Evolutionary conservation across 2,797 vertebrate genomes (phyloP).

Genomic region (Threskiornis aethiopicus): DNA sequence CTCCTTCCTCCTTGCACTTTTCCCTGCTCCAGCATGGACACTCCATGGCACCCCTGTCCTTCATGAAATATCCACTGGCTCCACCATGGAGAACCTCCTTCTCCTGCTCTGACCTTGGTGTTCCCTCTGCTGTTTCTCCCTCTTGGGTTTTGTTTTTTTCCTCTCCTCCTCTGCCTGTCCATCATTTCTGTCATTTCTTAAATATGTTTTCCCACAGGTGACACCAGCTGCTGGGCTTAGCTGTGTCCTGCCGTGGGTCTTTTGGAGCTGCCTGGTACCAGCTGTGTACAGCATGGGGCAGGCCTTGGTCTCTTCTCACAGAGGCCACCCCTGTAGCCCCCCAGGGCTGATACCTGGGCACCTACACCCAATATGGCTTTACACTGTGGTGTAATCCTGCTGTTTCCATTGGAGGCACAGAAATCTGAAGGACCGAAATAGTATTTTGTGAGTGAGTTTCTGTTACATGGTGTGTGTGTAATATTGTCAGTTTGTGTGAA

Average conservation of each 20-base stretch:
- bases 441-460: neutral
- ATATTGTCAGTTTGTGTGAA: neutral
- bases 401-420: neutral
- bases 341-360: too few relatives aligned
- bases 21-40: neutral
- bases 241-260: neutral
- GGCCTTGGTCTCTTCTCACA: neutral
- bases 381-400: neutral
- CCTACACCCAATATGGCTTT: neutral
- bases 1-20: neutral
- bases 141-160: neutral
- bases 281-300: accelerated
- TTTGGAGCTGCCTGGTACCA: neutral
- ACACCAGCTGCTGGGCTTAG: neutral
- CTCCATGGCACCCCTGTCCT: neutral
- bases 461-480: neutral
- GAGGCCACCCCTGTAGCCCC: neutral
- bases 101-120: neutral
- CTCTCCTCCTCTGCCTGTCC: neutral
- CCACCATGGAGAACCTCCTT: neutral
- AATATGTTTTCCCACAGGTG: neutral
- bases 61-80: neutral
- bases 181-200: neutral
- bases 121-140: neutral
- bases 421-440: neutral